Evolutionary conservation across 2,888 invertebrate genomes (phyloP).

Genomic region (Limnephilus rhombicus): DNA sequence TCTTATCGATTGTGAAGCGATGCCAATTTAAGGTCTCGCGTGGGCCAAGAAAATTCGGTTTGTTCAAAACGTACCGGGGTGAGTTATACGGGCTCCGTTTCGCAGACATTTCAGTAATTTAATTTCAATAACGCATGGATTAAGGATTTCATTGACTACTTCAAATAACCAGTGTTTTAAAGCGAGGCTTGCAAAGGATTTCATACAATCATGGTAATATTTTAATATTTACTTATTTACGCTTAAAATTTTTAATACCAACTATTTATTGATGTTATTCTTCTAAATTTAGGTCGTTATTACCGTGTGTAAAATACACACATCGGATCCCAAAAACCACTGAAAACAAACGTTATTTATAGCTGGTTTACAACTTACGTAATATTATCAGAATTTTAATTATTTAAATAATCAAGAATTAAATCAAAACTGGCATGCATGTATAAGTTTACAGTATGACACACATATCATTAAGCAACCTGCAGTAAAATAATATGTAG

Average conservation of each 20-base stretch:
- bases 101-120: neutral
- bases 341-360: neutral
- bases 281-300: neutral
- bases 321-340: neutral
- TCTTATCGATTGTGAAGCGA: slow-evolving; percentile 10
- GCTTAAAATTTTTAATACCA: neutral
- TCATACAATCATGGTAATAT: neutral
- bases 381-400: neutral
- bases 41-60: slow-evolving; percentile 6
- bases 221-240: neutral
- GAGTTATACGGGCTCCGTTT: neutral
- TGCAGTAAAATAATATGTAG: neutral
- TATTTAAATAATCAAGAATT: neutral
- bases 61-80: neutral
- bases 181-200: neutral
- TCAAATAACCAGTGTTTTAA: neutral
- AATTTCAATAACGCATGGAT: neutral
- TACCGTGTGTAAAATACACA: neutral
- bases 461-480: neutral
- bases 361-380: neutral
- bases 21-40: slow-evolving; percentile 6
- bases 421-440: neutral
- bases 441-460: neutral
- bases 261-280: neutral
- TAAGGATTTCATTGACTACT: neutral